Percentiles rank a stretch among this genome's conserved stretches.
phyloP scores from a whole-genome alignment of 1,140 invertebrate species.

The Diplogasteroides magnus region DNA sequence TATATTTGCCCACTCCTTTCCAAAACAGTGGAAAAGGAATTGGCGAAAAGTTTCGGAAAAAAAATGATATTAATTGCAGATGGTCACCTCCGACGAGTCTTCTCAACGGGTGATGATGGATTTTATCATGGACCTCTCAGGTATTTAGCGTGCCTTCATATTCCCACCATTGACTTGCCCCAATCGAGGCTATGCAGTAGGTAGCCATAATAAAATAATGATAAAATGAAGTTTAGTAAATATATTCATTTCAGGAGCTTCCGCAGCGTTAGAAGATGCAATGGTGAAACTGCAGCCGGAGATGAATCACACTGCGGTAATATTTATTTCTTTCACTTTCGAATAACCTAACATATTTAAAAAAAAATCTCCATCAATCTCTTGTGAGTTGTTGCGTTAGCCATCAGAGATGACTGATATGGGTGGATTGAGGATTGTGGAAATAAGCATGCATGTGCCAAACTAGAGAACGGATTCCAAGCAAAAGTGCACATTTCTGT shows the following conservation, averaged over 20 bases:
- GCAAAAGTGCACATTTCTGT: too few species aligned
- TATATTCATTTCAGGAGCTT: neutral
- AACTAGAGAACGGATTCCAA: too few species aligned
- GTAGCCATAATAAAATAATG: too few species aligned
- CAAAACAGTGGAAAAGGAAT: too few species aligned
- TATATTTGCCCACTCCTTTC: too few species aligned
- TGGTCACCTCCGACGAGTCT: neutral
- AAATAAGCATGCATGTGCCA: neutral
- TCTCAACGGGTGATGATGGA: neutral
- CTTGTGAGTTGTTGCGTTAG: too few species aligned
- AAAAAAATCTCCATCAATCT: too few species aligned
- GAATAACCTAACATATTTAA: too few species aligned
- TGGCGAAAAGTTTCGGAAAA: neutral
- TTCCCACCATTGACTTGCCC: neutral
- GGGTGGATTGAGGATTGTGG: neutral
- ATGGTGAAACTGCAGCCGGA: neutral
- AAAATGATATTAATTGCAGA: neutral
- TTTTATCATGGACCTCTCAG: neutral
- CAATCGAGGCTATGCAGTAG: neutral
- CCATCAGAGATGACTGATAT: too few species aligned
- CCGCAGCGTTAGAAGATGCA: neutral
- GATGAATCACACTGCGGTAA: neutral
- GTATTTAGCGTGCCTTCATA: neutral
- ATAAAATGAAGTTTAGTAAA: too few species aligned
- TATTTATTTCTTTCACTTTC: too few species aligned